Base-by-base conservation (phyloP, 2,888 invertebrate species). In the Sarcophaga rosellei region DNA sequence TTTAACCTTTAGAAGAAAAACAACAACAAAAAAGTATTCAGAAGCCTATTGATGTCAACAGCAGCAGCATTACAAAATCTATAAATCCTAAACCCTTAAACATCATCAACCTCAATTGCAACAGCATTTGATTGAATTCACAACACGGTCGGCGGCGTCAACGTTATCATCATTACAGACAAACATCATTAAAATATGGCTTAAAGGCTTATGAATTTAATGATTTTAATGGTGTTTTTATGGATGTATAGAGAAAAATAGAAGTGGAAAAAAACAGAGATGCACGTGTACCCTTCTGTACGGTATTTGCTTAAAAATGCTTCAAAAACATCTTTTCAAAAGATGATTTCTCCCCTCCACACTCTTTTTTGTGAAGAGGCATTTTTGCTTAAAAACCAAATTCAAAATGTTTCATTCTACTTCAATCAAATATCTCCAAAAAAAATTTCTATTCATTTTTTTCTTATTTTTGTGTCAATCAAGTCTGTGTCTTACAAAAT, bases 41-140 rank as follows among this genome's bases (percentile, higher is more conserved):
- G 74, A 17, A 62, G 74, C 81, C 45, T 62, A 81, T 81, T 81
- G 68, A 15, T 81, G 81, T 81, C 74, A 65, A 68, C 81, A 74
- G 21, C 62, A 74, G 21, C 62, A 35, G 44, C 45, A 66, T 73
- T 59, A 80, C 23, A 53, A 80, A 73, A 80, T 21, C 66, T 45
- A 72, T 53, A 73, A 65, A 72, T 20, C 25, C 17, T 21, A 65
- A 72, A 65, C 63, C 5, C 12, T 35, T n/a, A 17, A 17, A n/a
- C 35, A n/a, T n/a, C 68, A 61, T 25, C 17, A 74, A 61, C 66
- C 63, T 72, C 45, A 66, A 47, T 57, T 63, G 65, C 20, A 66
- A n/a, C 35, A 66, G n/a, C 35, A 35, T 66, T 66, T 68, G 17
- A 45, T 11, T 57, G 44, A 44, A 44, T n/a, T 35, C n/a, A 20